These are phyloP conservation scores for Tribolium castaneum DNA, from an alignment of 1,140 invertebrate species.

Conservation along the genomic window DNA sequence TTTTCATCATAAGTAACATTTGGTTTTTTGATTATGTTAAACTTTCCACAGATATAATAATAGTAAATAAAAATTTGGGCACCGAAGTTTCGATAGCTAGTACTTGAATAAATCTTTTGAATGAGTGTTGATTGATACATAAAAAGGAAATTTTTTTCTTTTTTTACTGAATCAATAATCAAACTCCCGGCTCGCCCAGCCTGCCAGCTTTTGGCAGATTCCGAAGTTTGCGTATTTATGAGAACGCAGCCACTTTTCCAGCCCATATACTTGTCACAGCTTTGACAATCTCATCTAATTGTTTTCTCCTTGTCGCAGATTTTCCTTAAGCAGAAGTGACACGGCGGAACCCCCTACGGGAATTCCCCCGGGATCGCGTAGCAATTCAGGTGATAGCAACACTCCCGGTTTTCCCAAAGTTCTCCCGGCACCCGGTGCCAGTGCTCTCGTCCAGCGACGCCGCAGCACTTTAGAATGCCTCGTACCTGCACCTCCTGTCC, in stretches of 20 bases:
- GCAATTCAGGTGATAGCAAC: conserved; percentile 61
- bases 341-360: conserved; percentile 51
- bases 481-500: conserved; percentile 66
- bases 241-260: background rate
- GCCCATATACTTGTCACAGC: background rate
- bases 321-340: conserved; percentile 58
- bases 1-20: too few species aligned
- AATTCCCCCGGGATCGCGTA: conserved; percentile 54
- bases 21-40: too few species aligned
- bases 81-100: too few species aligned
- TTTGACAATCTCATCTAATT: conserved; percentile 7
- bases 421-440: conserved; percentile 73
- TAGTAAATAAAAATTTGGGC: too few species aligned
- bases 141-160: too few species aligned
- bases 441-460: conserved; percentile 66
- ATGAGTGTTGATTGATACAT: too few species aligned
- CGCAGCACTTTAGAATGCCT: conserved; percentile 72
- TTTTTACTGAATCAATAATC: background rate
- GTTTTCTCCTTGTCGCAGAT: conserved; percentile 54
- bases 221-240: background rate
- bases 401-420: conserved; percentile 70
- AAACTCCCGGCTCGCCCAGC: background rate
- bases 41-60: too few species aligned
- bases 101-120: too few species aligned
- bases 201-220: background rate